A percentile compares a stretch with the other conserved stretches of the same genome.
phyloP scores from a whole-genome alignment of 2,113 vertebrate genomes.

The Sardina pilchardus region DNA sequence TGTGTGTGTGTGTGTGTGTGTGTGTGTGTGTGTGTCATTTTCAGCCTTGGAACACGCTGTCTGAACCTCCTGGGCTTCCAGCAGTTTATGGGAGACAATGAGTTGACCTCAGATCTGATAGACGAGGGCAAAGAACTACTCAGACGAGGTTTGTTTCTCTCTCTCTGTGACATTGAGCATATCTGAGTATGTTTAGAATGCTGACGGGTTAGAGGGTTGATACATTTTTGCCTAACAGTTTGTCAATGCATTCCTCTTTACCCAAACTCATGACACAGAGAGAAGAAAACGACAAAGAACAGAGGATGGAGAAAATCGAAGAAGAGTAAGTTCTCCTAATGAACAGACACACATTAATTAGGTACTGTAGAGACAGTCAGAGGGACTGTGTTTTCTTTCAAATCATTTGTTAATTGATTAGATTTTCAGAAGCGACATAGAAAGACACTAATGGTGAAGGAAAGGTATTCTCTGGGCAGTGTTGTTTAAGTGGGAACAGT shows the following conservation, averaged over 20 bases:
- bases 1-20: background rate
- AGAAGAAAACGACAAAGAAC: slow-evolving; percentile 92
- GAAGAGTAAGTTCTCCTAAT: slow-evolving; percentile 78
- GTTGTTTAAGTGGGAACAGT: background rate
- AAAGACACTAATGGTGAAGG: background rate
- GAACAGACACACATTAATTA: background rate
- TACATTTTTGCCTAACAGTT: background rate
- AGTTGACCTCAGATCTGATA: slow-evolving; percentile 96
- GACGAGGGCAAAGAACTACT: slow-evolving; percentile 97
- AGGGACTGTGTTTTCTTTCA: background rate
- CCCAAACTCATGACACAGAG: slow-evolving; percentile 69
- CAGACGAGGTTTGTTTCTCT: slow-evolving; percentile 75
- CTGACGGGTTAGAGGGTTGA: no score
- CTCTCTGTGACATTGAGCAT: slow-evolving; percentile 35
- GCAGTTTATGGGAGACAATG: slow-evolving; percentile 94
- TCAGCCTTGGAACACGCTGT: slow-evolving; percentile 92
- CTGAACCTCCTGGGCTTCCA: slow-evolving; percentile 96
- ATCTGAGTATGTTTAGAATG: background rate
- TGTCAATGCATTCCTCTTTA: background rate
- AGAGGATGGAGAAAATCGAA: slow-evolving; percentile 92
- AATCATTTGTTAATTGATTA: background rate
- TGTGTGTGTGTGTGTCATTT: background rate
- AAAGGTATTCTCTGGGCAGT: background rate
- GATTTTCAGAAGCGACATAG: background rate
- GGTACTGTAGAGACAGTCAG: background rate